Evolutionary conservation across 1,140 invertebrate genomes (phyloP), one percentile per base, ranked within the genome.

Genomic region (Neodiprion virginianus): DNA sequence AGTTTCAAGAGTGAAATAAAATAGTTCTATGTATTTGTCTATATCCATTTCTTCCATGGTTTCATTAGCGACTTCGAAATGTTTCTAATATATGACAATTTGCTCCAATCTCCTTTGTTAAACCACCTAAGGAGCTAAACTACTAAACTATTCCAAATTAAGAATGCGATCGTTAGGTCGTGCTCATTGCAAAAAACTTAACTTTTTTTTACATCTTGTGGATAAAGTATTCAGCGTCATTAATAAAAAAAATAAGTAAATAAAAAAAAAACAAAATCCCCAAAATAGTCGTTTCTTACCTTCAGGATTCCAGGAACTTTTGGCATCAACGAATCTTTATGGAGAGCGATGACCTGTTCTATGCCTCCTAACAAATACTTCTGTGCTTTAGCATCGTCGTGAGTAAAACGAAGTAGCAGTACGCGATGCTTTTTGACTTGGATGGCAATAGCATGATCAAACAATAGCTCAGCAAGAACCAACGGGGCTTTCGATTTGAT

Each of bases 281-380:
- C 1, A 40, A 40, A 40, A 40, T 40, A 40, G 28, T 3, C 28
- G 28, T 5, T 40, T 40, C 28, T 79, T 79, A 93, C 93, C 90
- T 98, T 98, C 72, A 99, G 91, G 78, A 99, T 95, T 81, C 94
- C 94, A 74, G 97, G 92, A 76, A 97, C 95, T 87, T 97, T 98
- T 2, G 93, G 90, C 89, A 99, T 91, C 66, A 99, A 91, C 12
- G 88, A 84, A 67, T 94, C 92, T 77, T 95, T 93, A 83, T 97
- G 94, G 66, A 96, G 87, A 74, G 95, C 95, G 73, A 99, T 94
- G 10, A 98, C 92, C 84, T 98, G 96, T 84, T 99, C 98, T 80
- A 99, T 93, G 69, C 97, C 98, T 78, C 97, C 95, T 77, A 99
- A 92, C 74, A 99, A 90, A 89, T 98, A 97, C 78, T 97, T 96